A percentile compares a stretch with the other conserved stretches of the same genome.
Evolutionary conservation across 2,888 invertebrate species (phyloP).

Genomic region (Agrochola circellaris): DNA sequence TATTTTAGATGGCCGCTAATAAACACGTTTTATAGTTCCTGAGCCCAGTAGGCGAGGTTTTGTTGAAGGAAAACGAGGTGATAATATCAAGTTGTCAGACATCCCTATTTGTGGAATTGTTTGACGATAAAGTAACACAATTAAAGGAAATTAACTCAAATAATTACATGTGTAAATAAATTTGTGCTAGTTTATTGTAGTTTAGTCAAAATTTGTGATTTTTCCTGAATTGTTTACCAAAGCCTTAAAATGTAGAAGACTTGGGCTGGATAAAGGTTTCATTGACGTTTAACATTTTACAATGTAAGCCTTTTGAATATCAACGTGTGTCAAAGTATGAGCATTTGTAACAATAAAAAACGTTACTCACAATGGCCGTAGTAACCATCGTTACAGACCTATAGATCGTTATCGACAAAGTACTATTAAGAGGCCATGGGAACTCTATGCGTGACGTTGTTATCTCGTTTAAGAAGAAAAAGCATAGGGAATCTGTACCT

Average conservation of each 20-base stretch:
- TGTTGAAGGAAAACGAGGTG: constrained; percentile 56
- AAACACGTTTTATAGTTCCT: constrained; percentile 46
- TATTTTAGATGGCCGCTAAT: constrained; percentile 46
- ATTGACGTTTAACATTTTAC: background rate
- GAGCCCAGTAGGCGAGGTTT: constrained; percentile 41
- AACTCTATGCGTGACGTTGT: constrained; percentile 65
- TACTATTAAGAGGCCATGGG: constrained; percentile 66
- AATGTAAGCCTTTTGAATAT: constrained; percentile 1
- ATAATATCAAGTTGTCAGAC: constrained; percentile 54
- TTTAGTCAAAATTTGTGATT: background rate
- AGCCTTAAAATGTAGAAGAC: background rate
- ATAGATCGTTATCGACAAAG: constrained; percentile 66
- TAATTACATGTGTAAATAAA: constrained; percentile 26
- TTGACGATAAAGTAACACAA: constrained; percentile 43
- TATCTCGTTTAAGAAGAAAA: constrained; percentile 61
- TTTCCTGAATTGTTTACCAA: background rate
- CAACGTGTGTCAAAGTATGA: constrained; percentile 4
- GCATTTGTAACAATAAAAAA: constrained; percentile 43
- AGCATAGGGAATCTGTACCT: constrained; percentile 45
- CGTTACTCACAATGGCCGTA: constrained; percentile 49
- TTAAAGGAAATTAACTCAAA: constrained; percentile 38
- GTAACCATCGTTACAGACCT: constrained; percentile 58
- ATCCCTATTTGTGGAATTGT: constrained; percentile 52
- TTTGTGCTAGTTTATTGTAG: constrained; percentile 17
- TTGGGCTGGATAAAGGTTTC: background rate